Evolutionary conservation across 2,797 vertebrate genomes (phyloP), one percentile per base, ranked within the genome.

Genomic region (Crax fasciolata): DNA sequence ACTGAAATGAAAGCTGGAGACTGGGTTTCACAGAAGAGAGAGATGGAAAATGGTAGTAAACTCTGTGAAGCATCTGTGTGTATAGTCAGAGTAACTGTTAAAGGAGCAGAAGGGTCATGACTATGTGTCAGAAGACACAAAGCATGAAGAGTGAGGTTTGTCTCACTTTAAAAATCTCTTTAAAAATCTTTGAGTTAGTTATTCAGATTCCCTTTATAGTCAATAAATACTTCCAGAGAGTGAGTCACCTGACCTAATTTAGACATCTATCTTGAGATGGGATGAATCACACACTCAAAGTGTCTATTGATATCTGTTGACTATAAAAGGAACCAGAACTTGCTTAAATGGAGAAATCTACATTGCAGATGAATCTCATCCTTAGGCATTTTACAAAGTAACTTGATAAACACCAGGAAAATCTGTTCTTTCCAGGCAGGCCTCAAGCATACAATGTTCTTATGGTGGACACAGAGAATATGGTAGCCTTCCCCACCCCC

Each of bases 161-260:
- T 71, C 54, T 96, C 76, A 32, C 65, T 91, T 91, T 72, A 65
- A 91, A 91, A 95, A 91, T 89, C 38, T 0, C 78, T 87, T 66
- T 25, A 49, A 72, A 92, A 92, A 48, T 68, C 59, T 72, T 77
- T 57, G 91, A 52, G 65, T 85, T 91, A 94, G 89, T 96, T 80
- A 94, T 84, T 93, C 93, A 88, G 76, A 84, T 90, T 95, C 95
- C 51, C 91, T 70, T 97, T 95, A 95, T 84, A 95, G 93, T 86
- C 83, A 92, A 95, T 96, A 91, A 91, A 74, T 86, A 94, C 93
- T 95, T 95, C 93, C 95, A 94, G 93, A 48, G 94, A 93, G 66
- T 96, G 96, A 96, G 89, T 97, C 96, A 95, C 91, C 94, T 97
- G 96, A 97, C 77, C 94, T 88, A 95, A 95, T 93, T 96, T 96